A percentile compares a stretch with the other conserved stretches of the same genome.
phyloP scores from a whole-genome alignment of 2,113 vertebrate genomes.

The Calypte anna region DNA sequence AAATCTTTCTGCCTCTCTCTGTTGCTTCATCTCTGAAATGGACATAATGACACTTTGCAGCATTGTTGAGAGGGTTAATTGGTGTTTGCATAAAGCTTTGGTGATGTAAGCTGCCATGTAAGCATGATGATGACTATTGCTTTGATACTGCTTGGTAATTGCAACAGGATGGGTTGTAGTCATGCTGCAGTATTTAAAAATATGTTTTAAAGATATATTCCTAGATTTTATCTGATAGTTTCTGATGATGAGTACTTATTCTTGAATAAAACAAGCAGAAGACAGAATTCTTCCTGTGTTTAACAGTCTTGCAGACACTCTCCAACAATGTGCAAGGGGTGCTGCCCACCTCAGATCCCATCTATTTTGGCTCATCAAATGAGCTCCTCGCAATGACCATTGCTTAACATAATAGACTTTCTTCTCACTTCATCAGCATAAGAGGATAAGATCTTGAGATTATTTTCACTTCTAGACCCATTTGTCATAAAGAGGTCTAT shows the following conservation, averaged over 20 bases:
- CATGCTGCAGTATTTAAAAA: neutral
- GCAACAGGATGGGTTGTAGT: neutral
- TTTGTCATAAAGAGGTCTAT: neutral
- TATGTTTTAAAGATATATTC: neutral
- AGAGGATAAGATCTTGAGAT: neutral
- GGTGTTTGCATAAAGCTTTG: slow-evolving; percentile 23
- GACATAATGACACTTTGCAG: neutral
- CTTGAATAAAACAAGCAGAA: neutral
- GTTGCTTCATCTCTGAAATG: slow-evolving; percentile 16
- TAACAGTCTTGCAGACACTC: neutral
- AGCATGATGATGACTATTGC: neutral
- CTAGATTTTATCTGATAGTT: neutral
- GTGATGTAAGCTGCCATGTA: slow-evolving; percentile 25
- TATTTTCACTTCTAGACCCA: slow-evolving; percentile 6
- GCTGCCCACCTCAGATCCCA: neutral
- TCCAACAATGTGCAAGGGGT: neutral
- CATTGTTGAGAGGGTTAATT: slow-evolving; percentile 12
- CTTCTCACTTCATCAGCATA: neutral
- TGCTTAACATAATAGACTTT: neutral
- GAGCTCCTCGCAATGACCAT: neutral
- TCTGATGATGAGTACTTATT: neutral
- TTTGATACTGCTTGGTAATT: neutral
- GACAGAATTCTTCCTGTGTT: neutral
- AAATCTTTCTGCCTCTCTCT: neutral
- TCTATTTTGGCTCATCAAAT: neutral